Base-by-base conservation (phyloP, 2,888 invertebrate species). In the Macropis europaea region DNA sequence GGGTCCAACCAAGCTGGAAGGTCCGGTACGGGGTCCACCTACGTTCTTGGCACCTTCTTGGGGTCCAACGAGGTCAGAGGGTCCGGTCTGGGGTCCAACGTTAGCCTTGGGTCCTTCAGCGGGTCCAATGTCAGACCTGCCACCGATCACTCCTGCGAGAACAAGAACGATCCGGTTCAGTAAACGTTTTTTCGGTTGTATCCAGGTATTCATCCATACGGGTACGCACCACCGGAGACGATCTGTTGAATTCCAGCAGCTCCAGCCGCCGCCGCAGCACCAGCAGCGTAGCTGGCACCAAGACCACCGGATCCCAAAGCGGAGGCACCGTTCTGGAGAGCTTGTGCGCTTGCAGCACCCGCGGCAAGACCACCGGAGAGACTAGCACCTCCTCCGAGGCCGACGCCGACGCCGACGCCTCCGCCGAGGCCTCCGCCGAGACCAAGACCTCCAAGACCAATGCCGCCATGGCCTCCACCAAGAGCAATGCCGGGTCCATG, bases 31-130 rank as follows among this genome's bases (percentile, higher is more conserved):
- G 43, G 90, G 90, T 89, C 90, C 90, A 77, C 89, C 89, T 48
- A 90, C 73, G 83, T 86, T 88, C 67, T 89, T 90, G 75, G 89
- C 89, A 45, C 90, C 90, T 84, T 89, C 90, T 61, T 90, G 90
- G 81, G 90, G 90, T 90, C 90, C 90, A 42, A 87, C 89, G 77
- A 87, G 84, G 82, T 90, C 90, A 60, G 87, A 88, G 73, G 89
- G 89, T 68, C 89, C 89, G 74, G 85, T 87, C 78, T 90, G 89
- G 79, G 90, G 90, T 89, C 90, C 90, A 80, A 90, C 89, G 84
- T 90, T 90, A 78, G 89, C 89, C 83, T 88, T 89, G 77, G 90
- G 90, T 86, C 90, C 90, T 80, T 90, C 90, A 77, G 90, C 90
- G 73, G 89, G 89, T 88, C 90, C 90, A 79, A 90, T 87, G 87